Base-by-base conservation (phyloP, 2,888 invertebrate genomes). In the Drosophila mimica region DNA sequence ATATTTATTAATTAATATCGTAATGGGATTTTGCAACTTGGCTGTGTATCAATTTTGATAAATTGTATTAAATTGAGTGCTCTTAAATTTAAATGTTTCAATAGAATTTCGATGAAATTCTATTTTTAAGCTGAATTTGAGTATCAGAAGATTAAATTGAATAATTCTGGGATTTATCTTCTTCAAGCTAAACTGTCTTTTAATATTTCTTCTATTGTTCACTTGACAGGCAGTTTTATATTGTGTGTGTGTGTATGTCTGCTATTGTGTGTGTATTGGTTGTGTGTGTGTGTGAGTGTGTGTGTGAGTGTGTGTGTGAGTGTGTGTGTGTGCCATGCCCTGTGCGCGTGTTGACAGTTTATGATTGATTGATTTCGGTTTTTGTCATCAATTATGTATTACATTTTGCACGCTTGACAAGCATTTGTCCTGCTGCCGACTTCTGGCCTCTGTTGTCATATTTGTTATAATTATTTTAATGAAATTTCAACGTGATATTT, bases 291-390 rank as follows among this genome's bases (percentile, higher is more conserved):
- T 38, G 15, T 61, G 28, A 49, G 75, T 71, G n/a, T 20, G 0
- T 43, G 20, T 9, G n/a, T n/a, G n/a, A n/a, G n/a, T n/a, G 20
- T 20, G 13, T 20, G 17, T 38, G 15, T 61, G 28, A 49, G 75
- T 71, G n/a, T 20, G 0, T 53, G 20, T 54, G 5, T 38, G 48
- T 30, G 13, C 0, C 20, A 43, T 20, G 20, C 11, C 43, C 20
- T 20, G 20, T 11, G n/a, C 43, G n/a, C 64, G 28, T 53, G 74
- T 73, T 90, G 89, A 82, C 89, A 83, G 83, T 88, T 81, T 82
- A 89, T 87, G 89, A 89, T 89, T 89, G 88, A 88, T 88, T 88
- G 89, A 87, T 88, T 90, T 83, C 66, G 70, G 81, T 78, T 72
- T 74, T 74, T 70, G 81, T 72, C 78, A 90, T 86, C 90, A 90